Percentiles rank a stretch among this genome's conserved stretches.
Evolutionary conservation across 1,140 invertebrate species (phyloP).

Genomic region (Akabosia matsudoensis): DNA sequence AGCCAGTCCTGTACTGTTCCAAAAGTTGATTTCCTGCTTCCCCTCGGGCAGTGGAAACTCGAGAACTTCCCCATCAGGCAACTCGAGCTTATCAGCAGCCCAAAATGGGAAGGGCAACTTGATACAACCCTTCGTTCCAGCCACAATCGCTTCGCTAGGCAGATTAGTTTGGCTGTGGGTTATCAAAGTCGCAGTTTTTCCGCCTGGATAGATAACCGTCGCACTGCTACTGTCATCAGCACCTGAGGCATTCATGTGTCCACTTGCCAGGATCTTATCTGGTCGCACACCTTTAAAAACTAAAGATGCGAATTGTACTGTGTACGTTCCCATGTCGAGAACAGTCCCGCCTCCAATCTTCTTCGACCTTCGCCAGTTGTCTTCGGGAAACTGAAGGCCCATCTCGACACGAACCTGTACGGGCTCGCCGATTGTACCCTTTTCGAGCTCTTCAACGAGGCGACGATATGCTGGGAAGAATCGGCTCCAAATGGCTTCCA

Average conservation of each 20-base stretch:
- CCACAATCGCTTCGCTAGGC: slow-evolving; percentile 63
- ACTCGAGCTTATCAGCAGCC: slow-evolving; percentile 51
- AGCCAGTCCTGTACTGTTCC: slow-evolving; percentile 67
- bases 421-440: slow-evolving; percentile 53
- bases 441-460: slow-evolving; percentile 47
- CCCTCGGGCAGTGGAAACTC: slow-evolving; percentile 58
- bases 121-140: slow-evolving; percentile 66
- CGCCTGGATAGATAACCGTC: slow-evolving; percentile 62
- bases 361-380: slow-evolving; percentile 52
- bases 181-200: slow-evolving; percentile 62
- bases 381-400: slow-evolving; percentile 37
- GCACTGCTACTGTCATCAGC: slow-evolving; percentile 66
- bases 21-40: slow-evolving; percentile 59
- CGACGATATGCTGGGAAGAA: slow-evolving; percentile 55
- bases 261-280: slow-evolving; percentile 60
- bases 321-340: slow-evolving; percentile 81
- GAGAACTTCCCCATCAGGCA: slow-evolving; percentile 49
- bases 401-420: slow-evolving; percentile 48
- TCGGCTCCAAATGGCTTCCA: slow-evolving; percentile 58
- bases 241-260: slow-evolving; percentile 64
- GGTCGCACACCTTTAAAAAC: slow-evolving; percentile 64
- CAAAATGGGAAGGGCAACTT: slow-evolving; percentile 58
- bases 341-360: slow-evolving; percentile 72
- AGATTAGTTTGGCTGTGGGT: slow-evolving; percentile 57
- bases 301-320: slow-evolving; percentile 68